Evolutionary conservation across 2,888 invertebrate genomes (phyloP).

Genomic region (Mythimna loreyi): DNA sequence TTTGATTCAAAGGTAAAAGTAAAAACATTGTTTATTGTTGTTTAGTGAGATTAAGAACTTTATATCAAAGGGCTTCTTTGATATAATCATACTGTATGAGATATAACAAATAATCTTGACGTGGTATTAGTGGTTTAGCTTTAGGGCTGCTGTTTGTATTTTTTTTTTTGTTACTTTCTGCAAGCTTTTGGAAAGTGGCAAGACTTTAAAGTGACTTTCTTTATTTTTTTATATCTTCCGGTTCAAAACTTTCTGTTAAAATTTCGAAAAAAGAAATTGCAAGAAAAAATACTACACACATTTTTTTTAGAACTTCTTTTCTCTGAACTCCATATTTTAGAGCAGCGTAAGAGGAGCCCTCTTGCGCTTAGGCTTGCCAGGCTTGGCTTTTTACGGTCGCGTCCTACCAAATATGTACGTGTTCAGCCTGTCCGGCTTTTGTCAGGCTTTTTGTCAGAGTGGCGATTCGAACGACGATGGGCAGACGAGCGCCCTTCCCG

Average conservation of each 20-base stretch:
- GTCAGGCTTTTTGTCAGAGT: too few species aligned
- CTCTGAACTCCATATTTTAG: too few species aligned
- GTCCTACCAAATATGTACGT: too few species aligned
- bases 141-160: background rate
- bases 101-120: background rate
- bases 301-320: too few species aligned
- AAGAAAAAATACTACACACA: too few species aligned
- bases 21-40: conserved; percentile 54
- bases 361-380: too few species aligned
- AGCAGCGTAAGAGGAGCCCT: too few species aligned
- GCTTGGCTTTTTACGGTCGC: too few species aligned
- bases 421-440: too few species aligned
- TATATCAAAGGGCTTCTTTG: conserved; percentile 41
- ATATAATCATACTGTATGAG: conserved; percentile 23
- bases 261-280: background rate
- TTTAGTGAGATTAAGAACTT: conserved; percentile 35
- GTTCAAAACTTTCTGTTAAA: background rate
- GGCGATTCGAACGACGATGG: too few species aligned
- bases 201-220: background rate
- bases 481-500: too few species aligned
- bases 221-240: conserved; percentile 6
- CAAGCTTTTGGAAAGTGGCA: conserved; percentile 24
- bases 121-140: background rate
- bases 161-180: background rate
- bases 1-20: conserved; percentile 62